Conservation (phyloP, 2,888 invertebrate genomes). For the Synergus japonicus region DNA sequence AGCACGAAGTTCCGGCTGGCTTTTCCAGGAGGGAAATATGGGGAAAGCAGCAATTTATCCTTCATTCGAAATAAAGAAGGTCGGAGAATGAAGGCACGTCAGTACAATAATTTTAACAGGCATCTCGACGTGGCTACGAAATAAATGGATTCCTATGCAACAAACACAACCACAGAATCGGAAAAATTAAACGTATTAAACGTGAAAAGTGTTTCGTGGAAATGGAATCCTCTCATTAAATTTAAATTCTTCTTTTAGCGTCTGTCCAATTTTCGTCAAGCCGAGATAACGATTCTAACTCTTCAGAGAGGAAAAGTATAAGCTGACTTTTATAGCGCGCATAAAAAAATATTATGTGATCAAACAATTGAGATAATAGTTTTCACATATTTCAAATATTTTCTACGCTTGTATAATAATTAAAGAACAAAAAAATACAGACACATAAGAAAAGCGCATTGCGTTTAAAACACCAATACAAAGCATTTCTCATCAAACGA, state of each 20-base stretch:
- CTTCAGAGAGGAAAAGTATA: not conserved
- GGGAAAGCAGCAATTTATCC: constrained; percentile 63
- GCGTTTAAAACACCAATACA: not conserved
- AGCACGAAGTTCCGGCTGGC: constrained; percentile 58
- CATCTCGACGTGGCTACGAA: constrained; percentile 31
- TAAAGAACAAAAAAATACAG: too few species aligned
- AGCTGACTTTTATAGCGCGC: not conserved
- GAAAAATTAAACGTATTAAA: constrained; percentile 1
- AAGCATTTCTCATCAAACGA: not conserved
- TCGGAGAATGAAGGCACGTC: constrained; percentile 45
- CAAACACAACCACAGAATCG: not conserved
- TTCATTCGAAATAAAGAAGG: constrained; percentile 49
- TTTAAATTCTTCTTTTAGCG: not conserved
- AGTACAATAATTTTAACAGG: constrained; percentile 51
- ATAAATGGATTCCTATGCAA: constrained; percentile 42
- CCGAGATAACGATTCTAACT: not conserved
- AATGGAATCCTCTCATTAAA: not conserved
- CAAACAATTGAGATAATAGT: too few species aligned
- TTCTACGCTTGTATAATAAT: too few species aligned
- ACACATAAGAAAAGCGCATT: too few species aligned
- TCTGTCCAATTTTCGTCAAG: not conserved
- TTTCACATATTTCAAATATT: too few species aligned
- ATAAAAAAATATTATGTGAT: not conserved
- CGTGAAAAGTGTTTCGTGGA: not conserved
- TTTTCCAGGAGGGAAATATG: constrained; percentile 60